Evolutionary conservation across 2,113 vertebrate genomes (phyloP).

Genomic region (Heterotilapia buettikoferi): DNA sequence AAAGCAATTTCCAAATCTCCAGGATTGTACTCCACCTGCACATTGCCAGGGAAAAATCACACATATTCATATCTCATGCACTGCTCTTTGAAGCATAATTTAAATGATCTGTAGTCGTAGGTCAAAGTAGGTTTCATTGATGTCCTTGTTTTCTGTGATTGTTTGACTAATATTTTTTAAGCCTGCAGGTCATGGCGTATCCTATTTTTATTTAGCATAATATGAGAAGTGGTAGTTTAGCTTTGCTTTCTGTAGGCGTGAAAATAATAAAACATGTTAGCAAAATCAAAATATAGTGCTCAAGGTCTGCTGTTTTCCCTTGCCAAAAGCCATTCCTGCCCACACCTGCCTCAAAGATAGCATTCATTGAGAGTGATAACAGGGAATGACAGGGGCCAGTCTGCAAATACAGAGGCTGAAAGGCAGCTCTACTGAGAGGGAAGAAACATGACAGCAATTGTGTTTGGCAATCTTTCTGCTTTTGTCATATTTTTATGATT

Average conservation of each 20-base stretch:
- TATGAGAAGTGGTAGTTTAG: neutral
- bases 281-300: neutral
- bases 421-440: neutral
- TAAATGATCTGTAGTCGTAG: neutral
- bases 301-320: neutral
- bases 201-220: neutral
- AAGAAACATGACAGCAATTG: conserved; percentile 20
- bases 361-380: conserved; percentile 27
- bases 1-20: neutral
- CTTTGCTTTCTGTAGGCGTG: neutral
- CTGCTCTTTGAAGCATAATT: neutral
- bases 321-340: neutral
- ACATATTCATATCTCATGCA: neutral
- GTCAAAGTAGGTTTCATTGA: neutral
- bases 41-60: neutral
- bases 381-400: neutral
- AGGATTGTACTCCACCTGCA: neutral
- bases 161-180: neutral
- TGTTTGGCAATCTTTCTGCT: conserved; percentile 15
- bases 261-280: neutral
- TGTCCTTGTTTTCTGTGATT: neutral
- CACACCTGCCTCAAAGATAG: neutral
- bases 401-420: neutral
- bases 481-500: conserved; percentile 25
- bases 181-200: neutral